Base-by-base conservation (phyloP, 2,888 invertebrate species). In the Diaprepes abbreviatus region DNA sequence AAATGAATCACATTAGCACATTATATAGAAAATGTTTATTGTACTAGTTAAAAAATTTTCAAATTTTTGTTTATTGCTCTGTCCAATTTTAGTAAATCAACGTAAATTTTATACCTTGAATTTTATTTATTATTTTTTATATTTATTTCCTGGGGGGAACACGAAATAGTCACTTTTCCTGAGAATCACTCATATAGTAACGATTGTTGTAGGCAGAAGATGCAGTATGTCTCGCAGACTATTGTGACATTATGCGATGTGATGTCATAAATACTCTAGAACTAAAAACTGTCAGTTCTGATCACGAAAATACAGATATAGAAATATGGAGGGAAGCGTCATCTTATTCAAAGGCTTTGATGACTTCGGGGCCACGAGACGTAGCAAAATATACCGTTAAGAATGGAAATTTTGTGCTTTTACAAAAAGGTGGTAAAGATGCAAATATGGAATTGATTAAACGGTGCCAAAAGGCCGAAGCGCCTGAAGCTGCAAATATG, bases 221-320 rank as follows among this genome's bases (percentile, higher is more conserved):
- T 84, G 92, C 95, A 72, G 93, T 96, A 79, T 97, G 97, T 84
- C 88, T 96, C 79, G 95, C 96, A 58, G 95, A 96, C 84, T 96
- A 93, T 86, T 97, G 97, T 88, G 96, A 97, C 86, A 94, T 97
- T 78, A 95, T 97, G 92, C 90, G 97, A 76, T 97, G 97, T 85
- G 95, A 96, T 83, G 94, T 96, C 59, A 86, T 95, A 76, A 88
- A 91, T 74, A 90, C 91, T 70, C 91, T 93, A 81, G 92, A 93
- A 72, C 86, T 87, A 57, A 87, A 89, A 78, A 87, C 89, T 74
- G 91, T 90, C 72, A 90, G 90, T 78, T 88, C 89, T 45, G 89
- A 87, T 73, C 87, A 89, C 16, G 88, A 91, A 17, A 89, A 88
- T 79, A 94, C 94, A 5, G 94, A 94, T 79, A 89, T 94, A 73